Evolutionary conservation across 2,113 vertebrate genomes (phyloP), one percentile per base, ranked within the genome.

Genomic region (Plecturocebus donacophilus): DNA sequence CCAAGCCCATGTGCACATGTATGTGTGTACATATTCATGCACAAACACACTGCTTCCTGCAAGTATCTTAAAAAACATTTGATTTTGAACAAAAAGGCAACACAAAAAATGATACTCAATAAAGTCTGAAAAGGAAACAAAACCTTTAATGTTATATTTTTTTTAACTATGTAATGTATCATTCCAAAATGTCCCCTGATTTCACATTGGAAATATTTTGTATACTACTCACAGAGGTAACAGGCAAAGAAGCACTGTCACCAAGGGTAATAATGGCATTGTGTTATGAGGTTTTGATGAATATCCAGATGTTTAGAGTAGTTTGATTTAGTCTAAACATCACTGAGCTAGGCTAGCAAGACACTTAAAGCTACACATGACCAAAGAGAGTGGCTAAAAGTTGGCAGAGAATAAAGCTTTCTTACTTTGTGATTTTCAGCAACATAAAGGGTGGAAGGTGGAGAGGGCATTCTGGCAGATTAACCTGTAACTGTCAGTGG

Each of bases 401-500:
- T 30, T 70, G 56, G 40, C 32, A 75, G 73, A 84, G 32, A 47
- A 54, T 14, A 19, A 3, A 23, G 49, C 27, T 49, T 81, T 79
- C n/a, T 27, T 7, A 38, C n/a, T 8, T 49, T 8, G n/a, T 56
- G 71, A 90, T 82, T 52, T 45, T 19, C 32, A 54, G 40, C 0
- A 8, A 45, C 11, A 3, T 8, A 3, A 64, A 0, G 19, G 73
- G 52, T 40, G 19, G 20, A 49, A 98, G 97, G 42, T 17, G 87
- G 38, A 89, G 83, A 49, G 49, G 82, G 25, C 35, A 16, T 56
- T 85, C 97, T 47, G 80, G 92, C 35, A 95, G 91, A 98, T 95
- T 82, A 96, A 98, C 97, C 97, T 96, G 87, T 98, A 97, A 98
- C 98, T 98, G 98, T 98, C 96, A 98, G 66, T 0, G 88, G 68